Base-by-base conservation (phyloP, 2,113 vertebrate genomes). In the Epinephelus lanceolatus region DNA sequence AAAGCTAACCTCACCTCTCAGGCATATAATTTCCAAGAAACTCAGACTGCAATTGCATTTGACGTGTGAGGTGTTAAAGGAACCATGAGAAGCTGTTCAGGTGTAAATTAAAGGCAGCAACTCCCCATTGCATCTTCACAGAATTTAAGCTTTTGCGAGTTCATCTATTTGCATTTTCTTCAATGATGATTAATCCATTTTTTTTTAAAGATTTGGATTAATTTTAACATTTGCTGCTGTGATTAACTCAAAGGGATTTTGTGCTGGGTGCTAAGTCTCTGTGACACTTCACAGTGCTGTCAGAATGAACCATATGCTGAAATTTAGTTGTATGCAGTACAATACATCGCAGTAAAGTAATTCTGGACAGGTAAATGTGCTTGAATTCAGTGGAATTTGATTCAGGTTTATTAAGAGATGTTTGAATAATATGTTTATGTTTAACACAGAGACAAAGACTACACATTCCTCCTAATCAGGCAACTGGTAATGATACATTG, bases 1-100 rank as follows among this genome's bases (percentile, higher is more conserved):
- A 87, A 84, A 84, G 67, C 78, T 83, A 86, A 86, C 76, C 84
- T 88, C 62, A 56, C 59, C 87, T 81, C 91, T 89, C 74, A 80
- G 88, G 76, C 57, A 30, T 71, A 74, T 84, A 1, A 81, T 89
- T 83, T 76, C 68, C 77, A 78, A 70, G 73, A 89, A 81, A 74
- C 42, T 45, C 42, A 45, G 42, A 45, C 45, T 59, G 60, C 40
- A 49, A 88, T 84, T 78, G 63, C 71, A 47, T 76, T 78, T 66
- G 25, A 85, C 3, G 12, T 76, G 56, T 53, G 21, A 68, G 18
- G 52, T 63, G 55, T 69, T 49, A 27, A 40, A 45, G 18, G 25
- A 76, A 45, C 65, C 75, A 37, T 2, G 56, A 72, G 61, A 45
- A 47, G 73, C 37, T 70, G 30, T 62, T 72, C 56, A 18, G 66